Conservation (phyloP, 2,113 vertebrate genomes). For the Myrmophylax atrothorax region DNA sequence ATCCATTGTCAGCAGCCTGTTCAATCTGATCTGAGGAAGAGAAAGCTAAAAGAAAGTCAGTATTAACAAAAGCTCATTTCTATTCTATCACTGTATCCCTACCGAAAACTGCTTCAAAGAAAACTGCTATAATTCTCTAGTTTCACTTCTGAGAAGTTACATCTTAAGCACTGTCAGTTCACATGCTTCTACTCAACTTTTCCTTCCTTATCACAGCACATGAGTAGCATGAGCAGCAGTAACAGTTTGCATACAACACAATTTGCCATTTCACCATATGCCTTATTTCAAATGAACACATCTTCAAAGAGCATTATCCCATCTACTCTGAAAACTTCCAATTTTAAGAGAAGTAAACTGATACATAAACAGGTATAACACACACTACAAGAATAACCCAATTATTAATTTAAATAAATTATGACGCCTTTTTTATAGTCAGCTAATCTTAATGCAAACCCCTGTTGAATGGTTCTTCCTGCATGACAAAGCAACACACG, state of each 20-base stretch:
- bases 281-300: neutral
- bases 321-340: conserved; percentile 6
- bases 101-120: neutral
- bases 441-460: neutral
- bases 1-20: conserved; percentile 93
- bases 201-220: neutral
- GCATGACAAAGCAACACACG: neutral
- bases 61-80: neutral
- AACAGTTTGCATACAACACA: neutral
- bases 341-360: conserved; percentile 49
- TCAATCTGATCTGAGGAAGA: conserved; percentile 94
- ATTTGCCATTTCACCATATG: neutral
- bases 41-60: conserved; percentile 81
- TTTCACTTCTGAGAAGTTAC: neutral
- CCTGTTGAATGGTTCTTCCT: neutral
- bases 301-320: neutral
- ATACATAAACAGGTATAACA: neutral
- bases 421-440: neutral
- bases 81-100: neutral
- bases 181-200: neutral
- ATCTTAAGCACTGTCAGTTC: neutral
- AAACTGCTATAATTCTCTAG: neutral
- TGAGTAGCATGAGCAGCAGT: neutral
- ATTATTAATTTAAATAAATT: neutral
- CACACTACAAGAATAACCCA: neutral